Evolutionary conservation across 2,888 invertebrate species (phyloP), one percentile per base, ranked within the genome.

Genomic region (Melanargia galathea): DNA sequence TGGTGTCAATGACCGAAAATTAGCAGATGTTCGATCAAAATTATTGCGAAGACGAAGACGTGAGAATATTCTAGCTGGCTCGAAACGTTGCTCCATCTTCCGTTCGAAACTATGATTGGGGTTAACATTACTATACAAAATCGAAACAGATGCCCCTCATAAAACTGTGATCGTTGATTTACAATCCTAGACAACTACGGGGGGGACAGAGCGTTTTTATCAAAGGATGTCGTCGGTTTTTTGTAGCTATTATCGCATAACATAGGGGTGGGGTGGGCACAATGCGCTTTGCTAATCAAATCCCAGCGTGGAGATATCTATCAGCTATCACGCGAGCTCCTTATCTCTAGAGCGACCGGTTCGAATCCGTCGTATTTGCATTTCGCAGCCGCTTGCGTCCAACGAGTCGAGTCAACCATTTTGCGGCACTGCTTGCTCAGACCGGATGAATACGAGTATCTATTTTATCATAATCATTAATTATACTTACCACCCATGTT

Each of bases 361-460:
- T 80, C 77, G 63, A 64, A 75, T 75, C 73, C 71, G 70, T 68
- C 66, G 75, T 80, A 81, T 84, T 82, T 83, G 78, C 81, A 83
- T 83, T 80, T 73, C 64, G 72, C 73, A 73, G 73, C 69, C 73
- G 71, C 75, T 73, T 69, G 71, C 73, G 72, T 73, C 70, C 74
- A 76, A 75, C 73, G 69, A 78, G 71, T 60, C 62, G 57, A 60
- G 56, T 33, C 49, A 55, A 60, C 52, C 48, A 63, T 60, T 63
- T 56, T 38, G 49, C 40, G 20, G 43, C 51, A 49, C 33, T 5
- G 22, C 52, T 40, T 52, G 33, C 57, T 35, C 51, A 35, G 6
- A n/a, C 35, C 56, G 20, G 35, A 56, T 55, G 51, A 62, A 48
- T 54, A 56, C 49, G 51, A 62, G 40, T 54, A 55, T 7, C 30